These are phyloP conservation scores for Scrobipalpa atriplicella DNA, from an alignment of 2,888 invertebrate species.

Conservation along the genomic window DNA sequence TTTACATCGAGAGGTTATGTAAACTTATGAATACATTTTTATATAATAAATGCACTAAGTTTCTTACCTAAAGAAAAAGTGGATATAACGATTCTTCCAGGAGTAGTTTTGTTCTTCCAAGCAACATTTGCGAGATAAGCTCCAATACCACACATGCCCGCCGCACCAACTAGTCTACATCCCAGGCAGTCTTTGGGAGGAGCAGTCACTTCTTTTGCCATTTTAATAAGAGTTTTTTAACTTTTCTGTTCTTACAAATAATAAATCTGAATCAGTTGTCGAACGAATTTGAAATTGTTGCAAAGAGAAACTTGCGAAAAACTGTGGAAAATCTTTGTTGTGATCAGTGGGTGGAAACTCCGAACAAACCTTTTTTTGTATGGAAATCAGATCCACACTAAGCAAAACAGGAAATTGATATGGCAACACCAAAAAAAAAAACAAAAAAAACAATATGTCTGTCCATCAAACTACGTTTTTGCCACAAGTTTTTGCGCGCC, in stretches of 20 bases:
- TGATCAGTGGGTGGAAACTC: no score
- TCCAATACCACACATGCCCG: conserved; percentile 84
- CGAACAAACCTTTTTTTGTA: no score
- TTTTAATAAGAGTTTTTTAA: conserved; percentile 29
- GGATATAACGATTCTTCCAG: conserved; percentile 71
- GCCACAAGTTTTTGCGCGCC: no score
- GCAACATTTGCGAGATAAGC: conserved; percentile 82
- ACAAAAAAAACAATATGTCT: no score
- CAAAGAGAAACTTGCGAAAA: no score
- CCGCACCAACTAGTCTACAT: conserved; percentile 83
- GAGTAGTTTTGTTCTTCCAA: conserved; percentile 75
- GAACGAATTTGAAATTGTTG: background rate
- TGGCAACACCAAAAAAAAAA: no score
- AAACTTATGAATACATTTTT: background rate
- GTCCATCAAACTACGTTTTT: no score
- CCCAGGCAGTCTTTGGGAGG: conserved; percentile 81
- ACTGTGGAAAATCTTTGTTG: background rate
- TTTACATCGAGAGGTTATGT: background rate
- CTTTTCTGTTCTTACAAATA: background rate
- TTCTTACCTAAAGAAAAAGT: conserved; percentile 73
- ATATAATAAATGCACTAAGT: no score
- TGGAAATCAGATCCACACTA: no score
- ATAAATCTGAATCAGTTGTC: background rate
- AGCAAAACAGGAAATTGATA: no score
- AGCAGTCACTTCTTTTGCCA: conserved; percentile 51